Evolutionary conservation across 2,113 vertebrate genomes (phyloP).

Genomic region (Sylvietta virens): DNA sequence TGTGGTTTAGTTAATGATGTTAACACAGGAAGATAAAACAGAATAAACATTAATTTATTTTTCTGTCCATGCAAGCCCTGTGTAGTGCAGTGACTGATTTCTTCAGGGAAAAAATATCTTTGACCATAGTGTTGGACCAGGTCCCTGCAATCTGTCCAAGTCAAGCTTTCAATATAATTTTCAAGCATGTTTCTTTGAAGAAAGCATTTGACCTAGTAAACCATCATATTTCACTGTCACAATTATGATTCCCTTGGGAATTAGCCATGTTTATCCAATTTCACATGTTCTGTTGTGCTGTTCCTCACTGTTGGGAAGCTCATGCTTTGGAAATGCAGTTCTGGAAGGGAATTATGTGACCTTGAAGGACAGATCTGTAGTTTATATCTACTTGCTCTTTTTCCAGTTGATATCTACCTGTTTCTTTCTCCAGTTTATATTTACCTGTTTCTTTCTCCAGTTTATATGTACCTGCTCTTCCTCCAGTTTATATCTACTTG

Average conservation of each 20-base stretch:
- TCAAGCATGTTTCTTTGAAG: conserved; percentile 12
- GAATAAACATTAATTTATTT: neutral
- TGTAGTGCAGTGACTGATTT: neutral
- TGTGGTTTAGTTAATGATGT: neutral
- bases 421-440: neutral
- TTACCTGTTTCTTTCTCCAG: neutral
- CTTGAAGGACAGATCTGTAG: neutral
- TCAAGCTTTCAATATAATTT: conserved; percentile 28
- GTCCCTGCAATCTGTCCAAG: conserved; percentile 39
- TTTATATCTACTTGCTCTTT: neutral
- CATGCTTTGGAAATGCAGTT: neutral
- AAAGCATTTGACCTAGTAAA: conserved; percentile 29
- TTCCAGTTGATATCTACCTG: neutral
- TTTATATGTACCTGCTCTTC: neutral
- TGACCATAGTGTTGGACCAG: neutral
- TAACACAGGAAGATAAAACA: neutral
- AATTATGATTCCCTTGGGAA: conserved; percentile 22
- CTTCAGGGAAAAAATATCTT: conserved; percentile 15
- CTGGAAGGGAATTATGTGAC: neutral
- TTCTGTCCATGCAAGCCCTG: neutral
- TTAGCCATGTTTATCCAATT: conserved; percentile 6
- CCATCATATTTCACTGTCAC: conserved; percentile 41
- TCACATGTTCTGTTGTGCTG: neutral
- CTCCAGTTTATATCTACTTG: neutral
- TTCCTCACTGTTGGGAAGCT: neutral